Conservation (phyloP, 64 coral and sea anemone species). For the Montipora cactus region DNA sequence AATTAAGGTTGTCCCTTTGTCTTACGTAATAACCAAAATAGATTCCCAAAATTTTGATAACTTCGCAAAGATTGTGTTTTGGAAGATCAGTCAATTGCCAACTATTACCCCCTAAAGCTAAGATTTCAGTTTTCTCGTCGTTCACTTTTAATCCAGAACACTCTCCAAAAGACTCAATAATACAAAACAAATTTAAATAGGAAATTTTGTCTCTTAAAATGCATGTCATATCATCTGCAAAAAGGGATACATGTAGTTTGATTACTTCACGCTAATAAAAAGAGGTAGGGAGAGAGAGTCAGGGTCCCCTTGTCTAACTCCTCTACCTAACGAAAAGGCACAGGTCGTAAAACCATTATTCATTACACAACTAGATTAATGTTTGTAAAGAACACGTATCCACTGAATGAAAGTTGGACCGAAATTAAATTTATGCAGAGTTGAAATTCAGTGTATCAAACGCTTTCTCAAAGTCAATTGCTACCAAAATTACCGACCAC, state of each 20-base stretch:
- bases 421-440: too few relatives aligned
- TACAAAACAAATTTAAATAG: too few relatives aligned
- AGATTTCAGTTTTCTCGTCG: too few relatives aligned
- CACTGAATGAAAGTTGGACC: neutral
- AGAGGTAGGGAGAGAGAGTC: neutral
- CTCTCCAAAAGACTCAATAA: slow-evolving; percentile 19
- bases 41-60: neutral
- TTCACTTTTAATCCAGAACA: slow-evolving; percentile 10
- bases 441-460: neutral
- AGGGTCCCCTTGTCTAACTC: slow-evolving; percentile 57
- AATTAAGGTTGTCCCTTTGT: slow-evolving; percentile 2
- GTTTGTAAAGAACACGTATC: neutral
- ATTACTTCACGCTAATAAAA: neutral
- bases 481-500: too few relatives aligned
- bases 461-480: slow-evolving; percentile 40
- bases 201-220: neutral
- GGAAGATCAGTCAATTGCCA: neutral
- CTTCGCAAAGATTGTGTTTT: neutral
- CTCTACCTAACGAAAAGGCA: slow-evolving; percentile 25
- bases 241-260: neutral
- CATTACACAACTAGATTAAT: neutral
- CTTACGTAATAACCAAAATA: neutral
- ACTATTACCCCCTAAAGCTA: neutral
- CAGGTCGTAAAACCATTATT: slow-evolving; percentile 42
- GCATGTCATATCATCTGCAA: slow-evolving; percentile 26